Base-by-base conservation (phyloP, 2,113 vertebrate genomes). In the Gallinago media region DNA sequence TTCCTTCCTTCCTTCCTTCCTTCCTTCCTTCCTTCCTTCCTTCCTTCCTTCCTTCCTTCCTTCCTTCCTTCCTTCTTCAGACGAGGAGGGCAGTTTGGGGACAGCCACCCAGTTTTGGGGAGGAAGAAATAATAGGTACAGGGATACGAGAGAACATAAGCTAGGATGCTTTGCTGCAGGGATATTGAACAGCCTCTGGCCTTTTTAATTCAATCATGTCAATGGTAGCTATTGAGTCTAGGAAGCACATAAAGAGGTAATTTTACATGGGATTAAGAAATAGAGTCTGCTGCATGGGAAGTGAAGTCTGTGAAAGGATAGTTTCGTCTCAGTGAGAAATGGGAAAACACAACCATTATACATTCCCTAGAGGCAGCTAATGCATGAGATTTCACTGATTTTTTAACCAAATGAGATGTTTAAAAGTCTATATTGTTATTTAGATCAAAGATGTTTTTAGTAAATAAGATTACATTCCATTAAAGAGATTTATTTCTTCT, bases 181-280 rank as follows among this genome's bases (percentile, higher is more conserved):
- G 34, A 9, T 55, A 29, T 22, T 82, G 55, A 65, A 40, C 44
- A 86, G 71, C 66, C 46, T 86, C 32, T 46, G 44, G 27, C 21
- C 36, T 83, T 46, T 76, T 76, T 55, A 71, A 66, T 75, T 83
- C 17, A 44, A 26, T 89, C 32, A 19, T n/a, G 47, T 55, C 10
- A 8, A 23, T 29, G 36, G 11, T 46, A 63, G 27, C 34, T 88
- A 20, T 82, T 74, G 44, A 89, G 56, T 46, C 34, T 59, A 79
- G 71, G 40, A 86, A 83, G 56, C 23, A 66, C 25, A n/a, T 25
- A 56, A 89, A 87, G 77, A 67, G 74, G 47, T 61, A 76, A 58
- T 80, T 85, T 85, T 63, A 63, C 44, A 16, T 40, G 44, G 47
- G 47, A 85, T 85, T 85, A 85, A 67, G 73, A 87, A 92, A 80